phyloP scores from a whole-genome alignment of 2,797 vertebrate species.

The Parotocinclus haroldoi region DNA sequence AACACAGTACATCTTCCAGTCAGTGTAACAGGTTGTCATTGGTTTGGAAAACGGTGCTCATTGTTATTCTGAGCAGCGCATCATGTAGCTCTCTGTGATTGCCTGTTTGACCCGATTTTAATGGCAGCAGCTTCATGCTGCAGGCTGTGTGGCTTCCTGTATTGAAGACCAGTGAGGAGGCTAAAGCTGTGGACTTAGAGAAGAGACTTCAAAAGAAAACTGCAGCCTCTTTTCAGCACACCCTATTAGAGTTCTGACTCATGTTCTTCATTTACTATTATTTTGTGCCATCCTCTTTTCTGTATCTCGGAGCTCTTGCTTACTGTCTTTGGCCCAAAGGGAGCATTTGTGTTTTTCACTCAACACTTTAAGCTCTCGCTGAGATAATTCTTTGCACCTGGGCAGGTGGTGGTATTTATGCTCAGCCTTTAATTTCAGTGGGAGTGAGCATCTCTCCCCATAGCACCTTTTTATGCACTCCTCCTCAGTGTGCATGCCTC shows the following conservation, averaged over 20 bases:
- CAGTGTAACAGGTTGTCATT: background rate
- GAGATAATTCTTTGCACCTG: conserved; percentile 41
- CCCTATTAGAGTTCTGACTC: conserved; percentile 2
- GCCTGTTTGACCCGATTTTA: conserved; percentile 22
- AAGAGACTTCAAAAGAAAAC: conserved; percentile 14
- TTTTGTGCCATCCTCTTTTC: background rate
- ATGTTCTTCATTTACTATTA: background rate
- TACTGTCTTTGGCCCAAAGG: conserved; percentile 19
- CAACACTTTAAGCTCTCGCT: conserved; percentile 44
- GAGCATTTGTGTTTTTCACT: conserved; percentile 35
- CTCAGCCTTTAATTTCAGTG: conserved; percentile 39
- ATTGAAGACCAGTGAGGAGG: conserved; percentile 1
- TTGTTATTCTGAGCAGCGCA: background rate
- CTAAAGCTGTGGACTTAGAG: conserved; percentile 13
- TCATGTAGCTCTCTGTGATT: conserved; percentile 12
- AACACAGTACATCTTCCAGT: background rate
- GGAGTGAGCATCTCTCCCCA: conserved; percentile 28
- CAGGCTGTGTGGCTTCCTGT: conserved; percentile 16
- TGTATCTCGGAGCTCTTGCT: background rate
- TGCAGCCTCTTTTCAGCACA: conserved; percentile 4
- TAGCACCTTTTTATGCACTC: conserved; percentile 28
- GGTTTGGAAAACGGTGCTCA: background rate
- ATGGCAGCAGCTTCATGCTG: conserved; percentile 7
- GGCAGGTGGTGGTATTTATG: conserved; percentile 51
- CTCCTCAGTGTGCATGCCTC: conserved; percentile 35